Conservation (phyloP, 35 echinoderm and acorn worm genomes). For the Lytechinus variegatus region DNA sequence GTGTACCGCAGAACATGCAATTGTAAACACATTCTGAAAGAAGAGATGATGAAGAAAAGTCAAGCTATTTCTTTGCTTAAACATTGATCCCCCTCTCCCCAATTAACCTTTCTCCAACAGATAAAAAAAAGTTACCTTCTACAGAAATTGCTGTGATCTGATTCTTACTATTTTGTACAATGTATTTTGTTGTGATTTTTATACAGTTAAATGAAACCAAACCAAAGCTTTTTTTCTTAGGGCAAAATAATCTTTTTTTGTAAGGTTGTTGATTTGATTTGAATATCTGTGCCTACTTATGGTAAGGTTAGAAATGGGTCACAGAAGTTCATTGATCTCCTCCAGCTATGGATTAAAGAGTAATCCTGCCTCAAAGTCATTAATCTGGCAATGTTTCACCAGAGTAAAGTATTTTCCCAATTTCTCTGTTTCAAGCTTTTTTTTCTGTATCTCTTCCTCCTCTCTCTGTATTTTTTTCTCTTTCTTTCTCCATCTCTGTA, state of each 20-base stretch:
- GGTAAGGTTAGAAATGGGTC: not conserved
- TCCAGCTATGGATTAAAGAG: not conserved
- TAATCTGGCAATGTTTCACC: not conserved
- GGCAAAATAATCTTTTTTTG: not conserved
- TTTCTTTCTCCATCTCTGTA: not conserved
- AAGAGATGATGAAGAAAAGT: no score
- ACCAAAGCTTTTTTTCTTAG: no score
- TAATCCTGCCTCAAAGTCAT: not conserved
- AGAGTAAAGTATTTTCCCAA: not conserved
- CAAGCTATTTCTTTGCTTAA: no score
- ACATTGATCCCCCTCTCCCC: no score
- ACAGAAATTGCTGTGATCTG: no score
- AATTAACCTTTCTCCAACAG: no score
- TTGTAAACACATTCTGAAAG: no score
- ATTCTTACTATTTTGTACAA: no score
- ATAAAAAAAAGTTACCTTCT: no score
- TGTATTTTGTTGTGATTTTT: no score
- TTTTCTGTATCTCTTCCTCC: not conserved
- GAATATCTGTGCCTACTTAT: not conserved
- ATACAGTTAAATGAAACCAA: no score
- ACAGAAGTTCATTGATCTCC: constrained; percentile 1
- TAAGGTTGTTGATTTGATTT: not conserved
- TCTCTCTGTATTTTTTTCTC: not conserved
- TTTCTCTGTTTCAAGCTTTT: not conserved
- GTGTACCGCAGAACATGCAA: no score